Evolutionary conservation across 2,113 vertebrate species (phyloP), one percentile per base, ranked within the genome.

Genomic region (Crotalus tigris): DNA sequence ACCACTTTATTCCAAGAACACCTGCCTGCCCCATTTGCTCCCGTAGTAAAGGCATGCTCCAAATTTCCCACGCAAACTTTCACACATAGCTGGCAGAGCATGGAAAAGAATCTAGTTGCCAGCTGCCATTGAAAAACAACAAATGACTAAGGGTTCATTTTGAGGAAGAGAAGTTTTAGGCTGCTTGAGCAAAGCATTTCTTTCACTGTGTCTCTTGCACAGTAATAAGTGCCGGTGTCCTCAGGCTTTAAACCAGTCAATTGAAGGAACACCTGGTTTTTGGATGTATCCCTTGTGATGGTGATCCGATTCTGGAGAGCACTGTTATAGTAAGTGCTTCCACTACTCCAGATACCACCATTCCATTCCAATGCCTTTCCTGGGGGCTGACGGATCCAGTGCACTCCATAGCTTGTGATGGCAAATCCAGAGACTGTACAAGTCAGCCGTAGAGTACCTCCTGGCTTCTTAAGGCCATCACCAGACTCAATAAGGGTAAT

Each of bases 341-440:
- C 59, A 29, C 3, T 0, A 12, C 1, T 3, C 59, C 10, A 64
- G 59, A 95, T 94, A 54, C 29, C 10, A 59, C 90, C 55, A 23
- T 64, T 26, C 89, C 44, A 44, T 44, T 44, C 44, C 2, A 44
- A 44, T 44, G 44, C 44, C 44, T 44, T 44, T 44, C 44, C 44
- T 3, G 44, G 44, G 44, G 44, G 44, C 44, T 44, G 44, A 3
- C 44, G 44, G 44, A 44, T 44, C 44, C 44, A 44, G 44, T 0
- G 0, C 44, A 44, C 44, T 44, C 3, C 44, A 44, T 44, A 3
- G 44, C 33, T 58, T 2, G 88, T 96, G 29, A 95, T 61, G 39
- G 5, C 90, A 91, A 95, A 96, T 1, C 95, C 95, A 13, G 91
- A 94, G 64, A 75, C 24, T 85, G 3, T 33, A 24, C 90, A 91